Evolutionary conservation across 37 sponge, comb jelly and placozoan genomes (phyloP).

Genomic region (Trichoplax adhaerens): DNA sequence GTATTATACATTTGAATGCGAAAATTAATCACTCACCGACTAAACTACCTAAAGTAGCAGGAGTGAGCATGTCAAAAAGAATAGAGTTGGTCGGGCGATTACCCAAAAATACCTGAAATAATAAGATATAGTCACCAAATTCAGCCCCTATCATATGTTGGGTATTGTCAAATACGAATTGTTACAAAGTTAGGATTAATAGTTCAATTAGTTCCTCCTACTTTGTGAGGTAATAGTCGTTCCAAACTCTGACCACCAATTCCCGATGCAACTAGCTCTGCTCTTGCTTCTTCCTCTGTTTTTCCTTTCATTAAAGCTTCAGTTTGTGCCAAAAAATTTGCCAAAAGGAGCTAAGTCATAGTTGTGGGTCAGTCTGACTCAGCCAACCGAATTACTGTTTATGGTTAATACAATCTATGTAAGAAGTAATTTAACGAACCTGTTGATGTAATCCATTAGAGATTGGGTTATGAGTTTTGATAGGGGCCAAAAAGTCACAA

Average conservation of each 20-base stretch:
- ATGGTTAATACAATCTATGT: background rate
- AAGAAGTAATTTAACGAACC: conserved; percentile 24
- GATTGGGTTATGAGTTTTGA: conserved; percentile 80
- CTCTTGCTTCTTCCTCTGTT: conserved; percentile 63
- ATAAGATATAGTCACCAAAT: too few species aligned
- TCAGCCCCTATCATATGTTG: too few species aligned
- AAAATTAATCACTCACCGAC: conserved; percentile 40
- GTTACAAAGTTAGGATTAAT: too few species aligned
- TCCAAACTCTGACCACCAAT: conserved; percentile 36
- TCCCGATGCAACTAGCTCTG: conserved; percentile 53
- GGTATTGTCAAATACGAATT: too few species aligned
- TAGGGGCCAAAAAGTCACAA: conserved; percentile 92
- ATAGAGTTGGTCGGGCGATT: conserved; percentile 96
- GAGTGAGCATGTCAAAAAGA: conserved; percentile 69
- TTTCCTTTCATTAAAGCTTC: conserved; percentile 95
- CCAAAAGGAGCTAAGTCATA: conserved; percentile 60
- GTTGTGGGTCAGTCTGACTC: background rate
- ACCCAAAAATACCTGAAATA: conserved; percentile 68
- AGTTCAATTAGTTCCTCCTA: background rate
- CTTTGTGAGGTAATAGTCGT: conserved; percentile 74
- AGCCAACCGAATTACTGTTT: background rate
- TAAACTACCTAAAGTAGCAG: conserved; percentile 69
- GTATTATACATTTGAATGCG: too few species aligned
- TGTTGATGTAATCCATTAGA: conserved; percentile 78
- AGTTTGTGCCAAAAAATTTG: conserved; percentile 95